phyloP scores from a whole-genome alignment of 2,113 vertebrate species.

The Columba livia region DNA sequence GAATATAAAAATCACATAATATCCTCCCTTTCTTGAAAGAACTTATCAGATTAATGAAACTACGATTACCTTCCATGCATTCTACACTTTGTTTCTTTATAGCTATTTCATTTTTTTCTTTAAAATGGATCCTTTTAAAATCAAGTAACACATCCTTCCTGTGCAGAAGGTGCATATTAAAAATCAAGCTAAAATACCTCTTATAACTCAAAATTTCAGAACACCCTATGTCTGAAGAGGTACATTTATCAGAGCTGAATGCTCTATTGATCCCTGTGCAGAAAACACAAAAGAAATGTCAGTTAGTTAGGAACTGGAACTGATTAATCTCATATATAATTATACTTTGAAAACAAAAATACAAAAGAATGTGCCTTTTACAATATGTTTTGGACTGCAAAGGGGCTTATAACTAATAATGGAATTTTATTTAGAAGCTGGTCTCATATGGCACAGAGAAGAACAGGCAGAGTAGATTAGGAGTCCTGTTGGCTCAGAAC shows the following conservation, averaged over 20 bases:
- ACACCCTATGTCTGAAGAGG: background rate
- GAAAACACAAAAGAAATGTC: background rate
- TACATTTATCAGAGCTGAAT: background rate
- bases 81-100: background rate
- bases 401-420: background rate
- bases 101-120: background rate
- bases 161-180: background rate
- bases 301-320: background rate
- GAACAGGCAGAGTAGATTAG: background rate
- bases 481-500: background rate
- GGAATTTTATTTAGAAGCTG: background rate
- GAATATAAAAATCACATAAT: background rate
- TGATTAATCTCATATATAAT: slow-evolving; percentile 1
- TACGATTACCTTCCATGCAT: background rate
- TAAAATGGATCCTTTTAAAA: background rate
- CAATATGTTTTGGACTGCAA: background rate
- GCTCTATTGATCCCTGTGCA: background rate
- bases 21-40: background rate
- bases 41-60: background rate
- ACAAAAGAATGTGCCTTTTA: background rate
- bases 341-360: background rate
- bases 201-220: background rate
- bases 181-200: background rate
- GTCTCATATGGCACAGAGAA: background rate
- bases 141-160: background rate